Base-by-base conservation (phyloP, 2,113 vertebrate species). In the Fukomys damarensis region DNA sequence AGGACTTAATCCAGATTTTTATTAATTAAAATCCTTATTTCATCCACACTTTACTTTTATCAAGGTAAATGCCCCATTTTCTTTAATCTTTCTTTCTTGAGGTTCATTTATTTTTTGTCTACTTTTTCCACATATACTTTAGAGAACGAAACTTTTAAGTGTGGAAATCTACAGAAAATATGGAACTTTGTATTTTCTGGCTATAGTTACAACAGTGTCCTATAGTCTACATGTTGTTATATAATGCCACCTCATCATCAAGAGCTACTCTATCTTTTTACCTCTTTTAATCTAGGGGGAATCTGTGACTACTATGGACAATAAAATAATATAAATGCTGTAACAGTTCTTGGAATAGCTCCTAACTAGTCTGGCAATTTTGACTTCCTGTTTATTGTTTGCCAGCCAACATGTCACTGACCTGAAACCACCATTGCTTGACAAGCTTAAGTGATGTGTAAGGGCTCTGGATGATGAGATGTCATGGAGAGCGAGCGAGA, bases 281-380 rank as follows among this genome's bases (percentile, higher is more conserved):
- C 22, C 41, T 94, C 76, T 92, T 85, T 80, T 66, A 86, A 30
- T 94, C 56, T 91, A 11, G 6, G 35, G 89, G 35, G 32, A 56
- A 93, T 49, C n/a, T 82, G 12, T 94, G 89, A 94, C 32, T 76
- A 7, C 54, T 97, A 88, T 90, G 46, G 65, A 46, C 46, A 93
- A 90, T 58, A 90, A 85, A 96, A 84, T 77, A 92, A n/a, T 77
- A 61, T 68, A 68, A 68, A 52, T 95, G 35, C 22, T 90, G 7
- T 66, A 54, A 65, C 17, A 41, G 43, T 93, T 85, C 26, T 86
- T 87, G 20, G 17, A 94, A 66, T 97, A 89, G 13, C 7, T 88
- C 54, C 86, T 91, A 95, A 89, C 7, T 41, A 4, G 11, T 86
- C 22, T 79, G 89, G 41, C n/a, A 91, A 89, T 58, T 93, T 88